phyloP scores from a whole-genome alignment of 1,140 invertebrate genomes.

The Aporrectodea caliginosa region DNA sequence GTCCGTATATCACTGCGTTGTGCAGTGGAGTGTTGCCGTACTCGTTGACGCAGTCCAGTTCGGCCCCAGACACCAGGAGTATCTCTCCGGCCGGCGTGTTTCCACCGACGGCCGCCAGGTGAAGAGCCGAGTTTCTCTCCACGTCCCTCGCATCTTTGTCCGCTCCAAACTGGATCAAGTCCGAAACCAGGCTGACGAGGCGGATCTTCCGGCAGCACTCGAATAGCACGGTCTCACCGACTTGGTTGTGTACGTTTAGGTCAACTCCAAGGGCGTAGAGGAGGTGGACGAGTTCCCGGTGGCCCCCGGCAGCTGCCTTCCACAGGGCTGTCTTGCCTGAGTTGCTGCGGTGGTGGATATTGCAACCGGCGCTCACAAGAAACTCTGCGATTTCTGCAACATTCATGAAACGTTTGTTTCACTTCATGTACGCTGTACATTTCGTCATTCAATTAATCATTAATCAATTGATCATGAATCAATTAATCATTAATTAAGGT shows the following conservation, averaged over 20 bases:
- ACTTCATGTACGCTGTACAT: too few species aligned
- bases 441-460: too few species aligned
- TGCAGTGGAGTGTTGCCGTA: constrained; percentile 14
- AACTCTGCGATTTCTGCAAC: constrained; percentile 3
- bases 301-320: constrained; percentile 17
- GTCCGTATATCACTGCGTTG: constrained; percentile 18
- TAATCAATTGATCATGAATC: too few species aligned
- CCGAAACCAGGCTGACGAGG: neutral
- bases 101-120: constrained; percentile 7
- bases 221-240: constrained; percentile 16
- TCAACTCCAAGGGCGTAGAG: neutral
- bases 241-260: constrained; percentile 18
- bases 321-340: constrained; percentile 17
- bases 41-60: neutral
- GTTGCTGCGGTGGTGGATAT: constrained; percentile 5
- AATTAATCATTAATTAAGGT: too few species aligned
- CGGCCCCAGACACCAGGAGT: constrained; percentile 2
- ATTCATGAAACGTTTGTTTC: too few species aligned
- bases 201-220: constrained; percentile 3
- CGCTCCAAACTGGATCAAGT: constrained; percentile 4
- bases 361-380: neutral
- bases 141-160: neutral
- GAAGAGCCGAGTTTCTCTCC: constrained; percentile 15
- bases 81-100: constrained; percentile 6
- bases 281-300: constrained; percentile 15